Base-by-base conservation (phyloP, 2,797 vertebrate genomes). In the Loriculus beryllinus region DNA sequence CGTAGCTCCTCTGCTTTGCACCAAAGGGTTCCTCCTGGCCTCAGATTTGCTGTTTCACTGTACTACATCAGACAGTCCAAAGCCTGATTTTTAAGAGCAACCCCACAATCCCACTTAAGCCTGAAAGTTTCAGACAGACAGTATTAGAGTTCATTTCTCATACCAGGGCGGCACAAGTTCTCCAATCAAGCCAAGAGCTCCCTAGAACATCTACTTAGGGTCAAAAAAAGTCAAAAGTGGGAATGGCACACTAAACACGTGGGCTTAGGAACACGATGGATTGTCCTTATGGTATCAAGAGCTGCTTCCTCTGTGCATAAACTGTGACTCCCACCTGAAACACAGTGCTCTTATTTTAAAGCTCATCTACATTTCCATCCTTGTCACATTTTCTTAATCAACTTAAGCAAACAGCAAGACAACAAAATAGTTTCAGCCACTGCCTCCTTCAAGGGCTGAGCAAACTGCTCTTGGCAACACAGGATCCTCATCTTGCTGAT, bases 101-200 rank as follows among this genome's bases (percentile, higher is more conserved):
- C 1, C 10, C 28, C 37, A 54, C 12, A 31, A 47, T 37, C 10
- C 7, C 21, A n/a, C 35, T 8, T 26, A 63, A 75, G 15, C 43
- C 37, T 42, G 10, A 45, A 60, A 25, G n/a, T n/a, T 86, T 49
- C 0, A 0, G 48, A 40, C 4, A n/a, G 20, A 8, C 6, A 4
- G 40, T 31, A 39, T 8, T 18, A 25, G 33, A 74, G 13, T 35
- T 92, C 5, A 19, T 54, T 49, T 39, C 28, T 52, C 28, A 6
- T 20, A 47, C 3, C 5, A n/a, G 35, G 17, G 57, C 28, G 65
- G 52, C 39, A 63, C 25, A 26, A 28, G 12, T 43, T 84, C 54
- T n/a, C 18, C 60, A 81, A 0, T 3, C 0, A 0, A 54, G 28
- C 39, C 28, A 20, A 57, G 28, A 20, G 13, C 8, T 78, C 56